A percentile compares a stretch with the other conserved stretches of the same genome.
phyloP scores from a whole-genome alignment of 1,140 invertebrate species.

The Schlechtendalia chinensis region DNA sequence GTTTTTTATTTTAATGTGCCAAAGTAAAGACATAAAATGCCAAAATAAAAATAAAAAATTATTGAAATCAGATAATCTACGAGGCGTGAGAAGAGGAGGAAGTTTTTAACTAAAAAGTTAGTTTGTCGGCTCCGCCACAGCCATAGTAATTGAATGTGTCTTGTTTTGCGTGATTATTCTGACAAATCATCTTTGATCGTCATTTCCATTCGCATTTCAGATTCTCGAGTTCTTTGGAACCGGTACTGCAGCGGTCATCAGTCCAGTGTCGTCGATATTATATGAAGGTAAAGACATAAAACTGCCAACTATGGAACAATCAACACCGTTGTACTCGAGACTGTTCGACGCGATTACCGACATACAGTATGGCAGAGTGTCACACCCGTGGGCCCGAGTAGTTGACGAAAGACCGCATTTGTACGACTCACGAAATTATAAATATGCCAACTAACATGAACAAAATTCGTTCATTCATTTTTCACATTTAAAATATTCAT shows the following conservation, averaged over 20 bases:
- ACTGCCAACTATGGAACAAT: slow-evolving; percentile 74
- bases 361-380: slow-evolving; percentile 81
- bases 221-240: slow-evolving; percentile 90
- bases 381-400: slow-evolving; percentile 68
- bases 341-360: slow-evolving; percentile 73
- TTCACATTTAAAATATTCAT: too few relatives aligned
- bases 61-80: too few relatives aligned
- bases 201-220: slow-evolving; percentile 59
- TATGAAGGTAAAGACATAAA: slow-evolving; percentile 67
- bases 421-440: slow-evolving; percentile 10
- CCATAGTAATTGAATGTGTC: too few relatives aligned
- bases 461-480: too few relatives aligned
- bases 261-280: slow-evolving; percentile 79
- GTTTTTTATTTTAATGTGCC: too few relatives aligned
- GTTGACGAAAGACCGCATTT: slow-evolving; percentile 51
- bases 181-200: not conserved
- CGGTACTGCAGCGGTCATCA: slow-evolving; percentile 90
- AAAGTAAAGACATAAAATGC: too few relatives aligned
- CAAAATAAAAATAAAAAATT: too few relatives aligned
- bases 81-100: too few relatives aligned
- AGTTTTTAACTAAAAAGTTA: too few relatives aligned
- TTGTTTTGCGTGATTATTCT: too few relatives aligned
- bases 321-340: slow-evolving; percentile 64
- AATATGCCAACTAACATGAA: not conserved
- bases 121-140: too few relatives aligned